Evolutionary conservation across 2,797 vertebrate species (phyloP), one percentile per base, ranked within the genome.

Genomic region (Spondyliosoma cantharus): DNA sequence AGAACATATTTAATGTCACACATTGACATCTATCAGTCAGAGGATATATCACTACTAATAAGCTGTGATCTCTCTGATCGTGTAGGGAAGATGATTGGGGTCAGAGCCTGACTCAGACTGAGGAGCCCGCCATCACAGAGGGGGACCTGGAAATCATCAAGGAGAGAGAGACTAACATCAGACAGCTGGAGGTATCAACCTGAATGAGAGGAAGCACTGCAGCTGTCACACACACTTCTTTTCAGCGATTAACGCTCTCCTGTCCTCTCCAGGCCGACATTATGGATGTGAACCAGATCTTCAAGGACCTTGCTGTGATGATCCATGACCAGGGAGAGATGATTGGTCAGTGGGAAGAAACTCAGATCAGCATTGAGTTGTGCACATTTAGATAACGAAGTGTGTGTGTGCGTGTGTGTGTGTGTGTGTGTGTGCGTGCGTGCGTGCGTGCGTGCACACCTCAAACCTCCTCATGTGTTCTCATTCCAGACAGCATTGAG

Each of bases 251-350:
- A 54, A 64, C 25, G 20, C 3, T 17, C 57, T 25, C 4, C 24
- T 58, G 17, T 53, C 13, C 22, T 87, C 74, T 89, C 68, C 91
- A 98, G 97, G 96, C 96, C 77, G 96, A 98, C 76, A 98, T 98
- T 82, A 92, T 97, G 95, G 97, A 97, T 76, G 97, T 98, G 86
- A 98, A 98, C 91, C 97, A 98, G 92, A 98, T 98, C 93, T 98
- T 98, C 93, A 98, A 97, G 92, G 97, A 98, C 91, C 91, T 98
- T 90, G 97, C 97, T 49, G 94, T 97, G 92, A 98, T 98, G 97
- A 98, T 98, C 91, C 97, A 98, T 58, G 96, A 98, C 86, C 97
- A 98, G 88, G 97, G 97, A 80, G 96, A 98, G 79, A 95, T 97
- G 92, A 97, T 98, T 80, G 97, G 97, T 97, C 91, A 90, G 95